phyloP scores from a whole-genome alignment of 2,113 vertebrate species.

The Lagenorhynchus albirostris region DNA sequence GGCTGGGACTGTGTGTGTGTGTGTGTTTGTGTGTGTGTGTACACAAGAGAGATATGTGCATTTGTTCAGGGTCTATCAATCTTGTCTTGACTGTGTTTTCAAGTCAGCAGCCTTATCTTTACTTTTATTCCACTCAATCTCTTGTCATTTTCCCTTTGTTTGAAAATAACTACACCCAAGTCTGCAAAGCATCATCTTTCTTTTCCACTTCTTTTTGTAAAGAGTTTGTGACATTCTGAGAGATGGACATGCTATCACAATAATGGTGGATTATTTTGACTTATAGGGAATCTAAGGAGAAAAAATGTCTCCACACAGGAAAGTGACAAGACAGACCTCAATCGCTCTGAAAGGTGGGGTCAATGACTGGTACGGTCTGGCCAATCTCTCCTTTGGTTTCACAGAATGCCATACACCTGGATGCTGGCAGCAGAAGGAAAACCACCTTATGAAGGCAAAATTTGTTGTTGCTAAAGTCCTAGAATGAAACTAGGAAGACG shows the following conservation, averaged over 20 bases:
- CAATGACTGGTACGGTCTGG: not conserved
- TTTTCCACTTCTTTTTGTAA: conserved; percentile 9
- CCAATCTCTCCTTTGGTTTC: not conserved
- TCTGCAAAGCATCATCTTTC: not conserved
- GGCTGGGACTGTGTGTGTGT: not conserved
- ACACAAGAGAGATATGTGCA: not conserved
- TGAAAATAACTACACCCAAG: not conserved
- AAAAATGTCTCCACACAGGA: not conserved
- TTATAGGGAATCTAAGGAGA: not conserved
- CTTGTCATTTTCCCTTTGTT: conserved; percentile 49
- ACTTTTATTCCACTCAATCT: not conserved
- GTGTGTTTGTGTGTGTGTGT: too few species aligned
- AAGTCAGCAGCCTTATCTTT: not conserved
- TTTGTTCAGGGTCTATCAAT: not conserved
- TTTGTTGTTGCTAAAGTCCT: not conserved
- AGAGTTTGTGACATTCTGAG: not conserved
- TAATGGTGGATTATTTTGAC: conserved; percentile 35
- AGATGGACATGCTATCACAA: conserved; percentile 12
- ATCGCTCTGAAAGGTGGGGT: not conserved
- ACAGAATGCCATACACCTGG: not conserved
- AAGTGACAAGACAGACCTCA: conserved; percentile 22
- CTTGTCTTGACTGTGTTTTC: not conserved
- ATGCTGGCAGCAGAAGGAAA: not conserved
- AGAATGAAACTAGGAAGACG: not conserved
- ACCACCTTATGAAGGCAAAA: not conserved